These are phyloP conservation scores for Ormia ochracea DNA, from an alignment of 2,888 invertebrate genomes.

Conservation along the genomic window DNA sequence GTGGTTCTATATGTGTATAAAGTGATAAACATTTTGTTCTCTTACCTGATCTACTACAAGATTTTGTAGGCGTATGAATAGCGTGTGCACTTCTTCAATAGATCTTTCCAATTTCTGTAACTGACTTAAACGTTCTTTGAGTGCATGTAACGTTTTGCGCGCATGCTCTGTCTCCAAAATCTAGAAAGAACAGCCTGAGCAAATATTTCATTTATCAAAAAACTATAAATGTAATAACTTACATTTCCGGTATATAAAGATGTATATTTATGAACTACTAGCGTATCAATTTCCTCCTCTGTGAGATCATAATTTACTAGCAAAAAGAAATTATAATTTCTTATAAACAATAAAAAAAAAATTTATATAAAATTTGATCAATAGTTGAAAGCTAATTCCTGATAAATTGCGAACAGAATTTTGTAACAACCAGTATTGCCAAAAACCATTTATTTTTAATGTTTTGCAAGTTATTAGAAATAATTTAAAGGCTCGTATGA, in stretches of 20 bases:
- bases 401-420: no score
- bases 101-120: conserved; percentile 54
- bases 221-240: conserved; percentile 10
- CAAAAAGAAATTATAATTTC: no score
- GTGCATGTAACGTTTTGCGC: conserved; percentile 41
- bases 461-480: no score
- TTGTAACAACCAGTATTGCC: no score
- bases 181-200: not conserved
- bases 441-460: no score
- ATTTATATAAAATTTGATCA: no score
- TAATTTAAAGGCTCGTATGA: no score
- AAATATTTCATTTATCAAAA: not conserved
- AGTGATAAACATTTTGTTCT: not conserved
- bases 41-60: conserved; percentile 50
- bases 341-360: no score
- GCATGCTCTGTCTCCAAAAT: conserved; percentile 57
- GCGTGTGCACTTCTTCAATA: conserved; percentile 48
- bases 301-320: conserved; percentile 54
- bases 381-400: no score
- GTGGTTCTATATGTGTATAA: no score
- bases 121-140: conserved; percentile 46
- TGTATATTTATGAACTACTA: conserved; percentile 41
- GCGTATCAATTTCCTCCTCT: conserved; percentile 54
- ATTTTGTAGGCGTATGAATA: conserved; percentile 47
- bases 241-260: conserved; percentile 49